Conservation (phyloP, 2,888 invertebrate species). For the Pyrgus malvae region DNA sequence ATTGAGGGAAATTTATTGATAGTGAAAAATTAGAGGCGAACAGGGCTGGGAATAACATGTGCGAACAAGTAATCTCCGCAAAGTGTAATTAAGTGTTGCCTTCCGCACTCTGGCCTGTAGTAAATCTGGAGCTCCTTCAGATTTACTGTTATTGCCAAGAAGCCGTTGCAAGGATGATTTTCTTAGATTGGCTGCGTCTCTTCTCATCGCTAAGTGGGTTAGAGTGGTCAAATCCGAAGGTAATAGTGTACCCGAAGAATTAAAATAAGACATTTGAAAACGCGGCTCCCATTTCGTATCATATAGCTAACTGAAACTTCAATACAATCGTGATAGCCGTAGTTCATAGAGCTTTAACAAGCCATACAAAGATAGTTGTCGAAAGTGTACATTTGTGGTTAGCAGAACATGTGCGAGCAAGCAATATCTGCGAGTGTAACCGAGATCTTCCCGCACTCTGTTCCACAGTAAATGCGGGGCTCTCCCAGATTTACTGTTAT, state of each 20-base stretch:
- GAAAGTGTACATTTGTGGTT: constrained; percentile 8
- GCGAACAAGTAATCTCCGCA: constrained; percentile 63
- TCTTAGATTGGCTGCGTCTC: too few relatives aligned
- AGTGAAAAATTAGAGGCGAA: constrained; percentile 38
- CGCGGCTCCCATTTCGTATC: too few relatives aligned
- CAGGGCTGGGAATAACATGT: constrained; percentile 43
- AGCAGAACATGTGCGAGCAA: constrained; percentile 50
- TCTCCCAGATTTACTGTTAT: constrained; percentile 78
- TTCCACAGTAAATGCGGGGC: constrained; percentile 62
- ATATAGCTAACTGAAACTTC: too few relatives aligned
- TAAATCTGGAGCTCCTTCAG: constrained; percentile 71
- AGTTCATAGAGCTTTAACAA: too few relatives aligned
- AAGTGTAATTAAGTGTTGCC: constrained; percentile 69
- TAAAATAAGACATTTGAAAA: too few relatives aligned
- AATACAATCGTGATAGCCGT: too few relatives aligned
- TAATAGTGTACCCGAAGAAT: too few relatives aligned
- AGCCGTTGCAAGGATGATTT: too few relatives aligned
- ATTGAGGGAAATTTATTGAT: constrained; percentile 35
- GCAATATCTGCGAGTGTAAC: constrained; percentile 71
- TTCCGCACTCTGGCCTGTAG: constrained; percentile 50
- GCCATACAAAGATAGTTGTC: too few relatives aligned
- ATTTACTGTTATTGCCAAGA: constrained; percentile 73
- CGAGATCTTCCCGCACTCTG: constrained; percentile 57
- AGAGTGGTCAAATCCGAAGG: too few relatives aligned
- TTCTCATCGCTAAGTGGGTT: too few relatives aligned